Evolutionary conservation across 2,888 invertebrate species (phyloP), one percentile per base, ranked within the genome.

Genomic region (Dryobota labecula): DNA sequence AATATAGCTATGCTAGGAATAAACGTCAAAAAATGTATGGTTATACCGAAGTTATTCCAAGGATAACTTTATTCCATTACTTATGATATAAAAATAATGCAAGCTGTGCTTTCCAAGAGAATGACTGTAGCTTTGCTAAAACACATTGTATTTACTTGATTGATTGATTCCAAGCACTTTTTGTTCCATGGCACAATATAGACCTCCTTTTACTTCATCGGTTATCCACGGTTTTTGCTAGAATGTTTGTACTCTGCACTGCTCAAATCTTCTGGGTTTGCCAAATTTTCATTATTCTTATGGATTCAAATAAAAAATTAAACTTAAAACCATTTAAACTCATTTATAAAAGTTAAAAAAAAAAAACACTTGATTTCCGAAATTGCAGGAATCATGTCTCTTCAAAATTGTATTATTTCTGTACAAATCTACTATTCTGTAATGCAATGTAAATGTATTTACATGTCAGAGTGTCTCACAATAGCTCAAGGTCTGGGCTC

Each of bases 381-480:
- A 11, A 30, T 18, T 43, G 18, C n/a, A 20, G 5, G 9, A 43
- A 36, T 11, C 18, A 33, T 33, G n/a, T 11, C 36, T 5, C 2
- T 38, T 9, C 18, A 38, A 36, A 6, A 41, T 41, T 56, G 54
- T 24, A 54, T 61, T 49, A 51, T 45, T 45, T 24, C 47, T 9
- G 0, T 27, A 30, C 5, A n/a, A 11, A 58, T 53, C 0, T 43
- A 47, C 9, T 30, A 15, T 63, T 38, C 9, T 11, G 13, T 27
- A 41, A 47, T 43, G n/a, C 15, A 20, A 47, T 43, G 41, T 71
- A 33, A 64, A 65, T 45, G 13, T 71, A 60, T 61, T 38, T 45
- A 45, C 45, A 45, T 76, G 61, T 45, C n/a, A 62, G 36, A 36
- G 38, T 24, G 20, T n/a, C n/a, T 58, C 18, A 30, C 47, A 33